Percentiles rank a stretch among this genome's conserved stretches.
Conservation (phyloP, 2,888 invertebrate genomes). For the Lysandra bellargus region DNA sequence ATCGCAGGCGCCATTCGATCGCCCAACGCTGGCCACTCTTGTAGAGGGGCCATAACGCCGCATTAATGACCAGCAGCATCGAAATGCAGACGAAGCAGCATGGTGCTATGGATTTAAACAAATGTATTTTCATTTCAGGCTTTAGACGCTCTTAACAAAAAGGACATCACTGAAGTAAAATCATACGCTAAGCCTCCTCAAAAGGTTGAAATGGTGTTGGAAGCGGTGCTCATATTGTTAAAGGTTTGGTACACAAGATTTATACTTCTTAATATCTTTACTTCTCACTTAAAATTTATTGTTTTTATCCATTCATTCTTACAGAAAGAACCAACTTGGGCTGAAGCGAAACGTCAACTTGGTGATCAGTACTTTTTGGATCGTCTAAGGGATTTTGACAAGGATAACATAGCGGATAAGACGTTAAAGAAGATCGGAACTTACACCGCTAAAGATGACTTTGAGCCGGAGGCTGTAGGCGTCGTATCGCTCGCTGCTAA, state of each 20-base stretch:
- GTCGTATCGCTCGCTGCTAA: constrained; percentile 91
- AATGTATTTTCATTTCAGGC: constrained; percentile 69
- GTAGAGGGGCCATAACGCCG: too few relatives aligned
- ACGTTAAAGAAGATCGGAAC: constrained; percentile 89
- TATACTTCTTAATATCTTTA: too few relatives aligned
- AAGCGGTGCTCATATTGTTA: constrained; percentile 91
- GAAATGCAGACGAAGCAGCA: too few relatives aligned
- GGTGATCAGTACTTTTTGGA: constrained; percentile 90
- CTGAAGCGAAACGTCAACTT: constrained; percentile 91
- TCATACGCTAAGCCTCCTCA: constrained; percentile 93
- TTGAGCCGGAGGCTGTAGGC: constrained; percentile 93
- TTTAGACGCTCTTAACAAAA: constrained; percentile 89
- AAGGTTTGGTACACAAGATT: constrained; percentile 56
- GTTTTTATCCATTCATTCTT: neutral
- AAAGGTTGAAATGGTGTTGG: constrained; percentile 94
- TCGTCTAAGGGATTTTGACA: constrained; percentile 91
- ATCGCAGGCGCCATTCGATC: too few relatives aligned
- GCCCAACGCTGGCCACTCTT: too few relatives aligned
- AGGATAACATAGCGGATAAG: constrained; percentile 91
- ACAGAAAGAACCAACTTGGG: constrained; percentile 90
- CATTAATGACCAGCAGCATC: too few relatives aligned
- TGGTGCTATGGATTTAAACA: neutral
- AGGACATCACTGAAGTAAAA: constrained; percentile 93
- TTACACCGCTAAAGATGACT: constrained; percentile 90
- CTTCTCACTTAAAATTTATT: too few relatives aligned